These are phyloP conservation scores for Cossypha heuglini DNA, from an alignment of 2,797 vertebrate species.

Conservation along the genomic window DNA sequence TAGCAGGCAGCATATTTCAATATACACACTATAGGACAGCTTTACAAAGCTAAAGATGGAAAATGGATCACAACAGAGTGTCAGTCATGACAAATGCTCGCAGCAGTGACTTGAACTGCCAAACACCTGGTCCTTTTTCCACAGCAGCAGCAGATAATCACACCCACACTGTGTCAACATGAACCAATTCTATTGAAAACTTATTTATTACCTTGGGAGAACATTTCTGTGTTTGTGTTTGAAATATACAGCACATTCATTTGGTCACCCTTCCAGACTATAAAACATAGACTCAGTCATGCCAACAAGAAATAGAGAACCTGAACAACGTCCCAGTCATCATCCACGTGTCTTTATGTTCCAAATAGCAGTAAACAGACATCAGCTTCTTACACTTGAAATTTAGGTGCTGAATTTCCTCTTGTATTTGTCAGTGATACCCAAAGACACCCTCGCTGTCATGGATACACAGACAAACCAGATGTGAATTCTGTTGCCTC, in stretches of 20 bases:
- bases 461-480: rapidly evolving
- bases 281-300: rapidly evolving
- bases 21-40: background rate
- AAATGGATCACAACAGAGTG: background rate
- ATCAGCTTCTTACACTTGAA: background rate
- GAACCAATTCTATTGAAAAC: background rate
- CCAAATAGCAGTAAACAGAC: background rate
- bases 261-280: background rate
- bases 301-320: background rate
- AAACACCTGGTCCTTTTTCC: background rate
- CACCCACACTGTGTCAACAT: background rate
- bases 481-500: background rate
- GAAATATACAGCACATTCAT: background rate
- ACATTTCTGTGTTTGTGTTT: background rate
- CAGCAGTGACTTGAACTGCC: background rate
- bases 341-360: background rate
- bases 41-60: background rate
- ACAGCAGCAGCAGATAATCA: background rate
- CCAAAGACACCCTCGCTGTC: background rate
- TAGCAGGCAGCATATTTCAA: background rate
- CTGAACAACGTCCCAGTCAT: background rate
- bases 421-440: background rate
- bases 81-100: background rate
- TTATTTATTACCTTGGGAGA: background rate
- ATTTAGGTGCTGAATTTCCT: background rate